phyloP scores from a whole-genome alignment of 2,113 vertebrate species.

The Hiodon alosoides region DNA sequence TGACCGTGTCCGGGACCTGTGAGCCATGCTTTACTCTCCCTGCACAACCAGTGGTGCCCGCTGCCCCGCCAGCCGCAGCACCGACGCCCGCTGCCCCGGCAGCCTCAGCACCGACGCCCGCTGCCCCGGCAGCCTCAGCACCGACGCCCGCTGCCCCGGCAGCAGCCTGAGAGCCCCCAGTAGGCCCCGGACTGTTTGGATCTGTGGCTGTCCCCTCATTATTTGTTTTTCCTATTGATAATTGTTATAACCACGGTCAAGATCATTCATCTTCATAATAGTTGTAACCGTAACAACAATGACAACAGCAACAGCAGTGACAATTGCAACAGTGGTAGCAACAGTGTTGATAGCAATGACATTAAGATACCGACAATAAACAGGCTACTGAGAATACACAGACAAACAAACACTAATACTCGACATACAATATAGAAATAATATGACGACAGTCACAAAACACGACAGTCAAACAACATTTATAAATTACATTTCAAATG shows the following conservation, averaged over 20 bases:
- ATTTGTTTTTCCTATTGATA: conserved; percentile 43
- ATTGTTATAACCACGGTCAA: conserved; percentile 45
- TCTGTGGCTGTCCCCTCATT: conserved; percentile 13
- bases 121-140: no score
- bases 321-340: background rate
- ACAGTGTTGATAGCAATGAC: background rate
- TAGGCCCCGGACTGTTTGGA: background rate
- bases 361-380: background rate
- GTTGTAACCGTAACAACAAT: background rate
- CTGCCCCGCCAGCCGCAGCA: conserved; percentile 1
- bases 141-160: conserved; percentile 26
- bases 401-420: background rate
- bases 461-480: background rate
- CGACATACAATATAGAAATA: background rate
- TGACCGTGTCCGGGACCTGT: conserved; percentile 48
- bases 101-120: conserved; percentile 25
- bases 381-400: background rate
- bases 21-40: conserved; percentile 42
- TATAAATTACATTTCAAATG: background rate
- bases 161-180: conserved; percentile 23
- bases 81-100: conserved; percentile 19
- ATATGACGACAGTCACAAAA: background rate
- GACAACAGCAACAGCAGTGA: background rate
- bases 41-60: conserved; percentile 41
- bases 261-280: conserved; percentile 24